Evolutionary conservation across 1,140 invertebrate genomes (phyloP).

Genomic region (Nephila pilipes): DNA sequence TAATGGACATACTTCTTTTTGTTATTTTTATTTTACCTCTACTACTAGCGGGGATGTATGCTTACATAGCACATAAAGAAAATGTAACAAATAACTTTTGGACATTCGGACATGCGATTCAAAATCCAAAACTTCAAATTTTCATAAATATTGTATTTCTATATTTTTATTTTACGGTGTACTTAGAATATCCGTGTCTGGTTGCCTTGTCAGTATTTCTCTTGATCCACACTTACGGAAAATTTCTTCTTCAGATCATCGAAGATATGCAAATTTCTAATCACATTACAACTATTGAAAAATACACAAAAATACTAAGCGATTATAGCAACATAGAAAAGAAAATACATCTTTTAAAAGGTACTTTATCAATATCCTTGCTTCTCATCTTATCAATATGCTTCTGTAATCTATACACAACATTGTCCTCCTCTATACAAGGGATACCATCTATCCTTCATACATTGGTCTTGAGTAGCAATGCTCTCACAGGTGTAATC

Average conservation of each 20-base stretch:
- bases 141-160: background rate
- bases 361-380: background rate
- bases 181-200: background rate
- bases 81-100: background rate
- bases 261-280: background rate
- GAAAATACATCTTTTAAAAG: background rate
- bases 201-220: background rate
- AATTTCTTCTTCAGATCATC: background rate
- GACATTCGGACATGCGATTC: background rate
- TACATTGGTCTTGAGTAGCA: background rate
- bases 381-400: background rate
- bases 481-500: background rate
- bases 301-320: background rate
- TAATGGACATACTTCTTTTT: background rate
- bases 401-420: background rate
- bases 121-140: background rate
- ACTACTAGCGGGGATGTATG: background rate
- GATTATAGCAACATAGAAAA: background rate
- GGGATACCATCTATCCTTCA: background rate
- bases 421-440: background rate
- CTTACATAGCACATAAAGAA: background rate
- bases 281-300: background rate
- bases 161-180: background rate
- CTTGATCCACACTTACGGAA: background rate
- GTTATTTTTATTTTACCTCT: background rate